Evolutionary conservation across 2,888 invertebrate species (phyloP).

Genomic region (Biston betularia): DNA sequence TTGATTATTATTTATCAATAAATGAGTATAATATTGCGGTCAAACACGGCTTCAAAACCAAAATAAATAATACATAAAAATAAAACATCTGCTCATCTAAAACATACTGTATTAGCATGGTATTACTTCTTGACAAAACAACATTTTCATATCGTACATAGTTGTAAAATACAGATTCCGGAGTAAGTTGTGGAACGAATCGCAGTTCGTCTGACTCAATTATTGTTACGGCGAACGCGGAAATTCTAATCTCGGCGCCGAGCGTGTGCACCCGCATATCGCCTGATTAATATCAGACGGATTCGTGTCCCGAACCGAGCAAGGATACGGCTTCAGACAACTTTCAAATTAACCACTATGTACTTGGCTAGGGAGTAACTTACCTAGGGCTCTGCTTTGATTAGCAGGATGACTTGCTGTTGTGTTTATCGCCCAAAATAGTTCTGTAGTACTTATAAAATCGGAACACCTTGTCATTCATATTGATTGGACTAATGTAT

Average conservation of each 20-base stretch:
- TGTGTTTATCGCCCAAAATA: not conserved
- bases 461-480: too few relatives aligned
- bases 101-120: not conserved
- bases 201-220: conserved; percentile 72
- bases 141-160: conserved; percentile 22
- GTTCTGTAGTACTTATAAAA: too few relatives aligned
- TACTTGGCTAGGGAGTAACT: conserved; percentile 15
- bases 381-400: not conserved
- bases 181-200: conserved; percentile 51
- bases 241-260: conserved; percentile 76
- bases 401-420: not conserved
- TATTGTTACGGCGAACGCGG: conserved; percentile 69
- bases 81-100: too few relatives aligned
- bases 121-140: conserved; percentile 18
- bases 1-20: too few relatives aligned
- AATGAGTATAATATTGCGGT: too few relatives aligned
- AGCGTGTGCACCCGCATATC: conserved; percentile 70
- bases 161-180: conserved; percentile 36
- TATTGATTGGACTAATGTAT: too few relatives aligned
- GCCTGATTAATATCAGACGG: conserved; percentile 74
- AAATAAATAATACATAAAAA: not conserved
- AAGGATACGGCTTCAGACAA: conserved; percentile 67
- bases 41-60: too few relatives aligned
- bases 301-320: conserved; percentile 25
- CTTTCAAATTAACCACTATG: conserved; percentile 62